These are phyloP conservation scores for Notothenia coriiceps DNA, from an alignment of 2,113 vertebrate species.

Conservation along the genomic window DNA sequence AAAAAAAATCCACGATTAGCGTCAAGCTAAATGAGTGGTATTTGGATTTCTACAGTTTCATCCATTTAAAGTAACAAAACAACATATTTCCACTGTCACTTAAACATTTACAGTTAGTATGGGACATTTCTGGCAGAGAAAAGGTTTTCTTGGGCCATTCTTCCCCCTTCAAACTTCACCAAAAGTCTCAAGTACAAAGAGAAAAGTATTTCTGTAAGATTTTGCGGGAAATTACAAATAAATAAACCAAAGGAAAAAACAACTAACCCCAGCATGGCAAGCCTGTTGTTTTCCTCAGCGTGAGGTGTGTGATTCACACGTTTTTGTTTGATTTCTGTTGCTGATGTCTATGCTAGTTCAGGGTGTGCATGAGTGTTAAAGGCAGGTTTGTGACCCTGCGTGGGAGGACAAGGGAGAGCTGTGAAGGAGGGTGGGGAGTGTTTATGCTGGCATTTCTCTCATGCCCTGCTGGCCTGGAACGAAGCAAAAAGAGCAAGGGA, in stretches of 20 bases:
- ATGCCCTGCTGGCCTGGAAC: conserved; percentile 46
- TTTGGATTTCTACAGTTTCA: conserved; percentile 1
- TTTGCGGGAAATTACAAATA: neutral
- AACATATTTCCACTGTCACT: neutral
- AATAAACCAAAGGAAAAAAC: conserved; percentile 7
- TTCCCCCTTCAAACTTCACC: neutral
- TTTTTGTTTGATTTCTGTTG: conserved; percentile 19
- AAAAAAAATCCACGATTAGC: neutral
- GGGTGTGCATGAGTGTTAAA: conserved; percentile 43
- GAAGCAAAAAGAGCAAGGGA: conserved; percentile 12
- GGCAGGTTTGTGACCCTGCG: conserved; percentile 48
- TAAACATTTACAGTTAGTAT: neutral
- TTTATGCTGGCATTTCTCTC: conserved; percentile 61
- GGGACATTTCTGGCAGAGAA: neutral
- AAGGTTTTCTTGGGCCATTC: neutral
- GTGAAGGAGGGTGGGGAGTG: conserved; percentile 59
- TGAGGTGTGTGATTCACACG: conserved; percentile 28
- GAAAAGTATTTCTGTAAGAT: neutral
- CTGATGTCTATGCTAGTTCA: conserved; percentile 18
- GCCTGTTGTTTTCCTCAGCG: conserved; percentile 28
- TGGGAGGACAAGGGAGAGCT: conserved; percentile 45
- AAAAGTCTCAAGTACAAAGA: neutral
- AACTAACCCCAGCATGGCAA: conserved; percentile 21
- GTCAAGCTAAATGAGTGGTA: neutral
- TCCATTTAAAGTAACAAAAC: conserved; percentile 3